Evolutionary conservation across 2,797 vertebrate genomes (phyloP), one percentile per base, ranked within the genome.

Genomic region (Takifugu ocellatus): DNA sequence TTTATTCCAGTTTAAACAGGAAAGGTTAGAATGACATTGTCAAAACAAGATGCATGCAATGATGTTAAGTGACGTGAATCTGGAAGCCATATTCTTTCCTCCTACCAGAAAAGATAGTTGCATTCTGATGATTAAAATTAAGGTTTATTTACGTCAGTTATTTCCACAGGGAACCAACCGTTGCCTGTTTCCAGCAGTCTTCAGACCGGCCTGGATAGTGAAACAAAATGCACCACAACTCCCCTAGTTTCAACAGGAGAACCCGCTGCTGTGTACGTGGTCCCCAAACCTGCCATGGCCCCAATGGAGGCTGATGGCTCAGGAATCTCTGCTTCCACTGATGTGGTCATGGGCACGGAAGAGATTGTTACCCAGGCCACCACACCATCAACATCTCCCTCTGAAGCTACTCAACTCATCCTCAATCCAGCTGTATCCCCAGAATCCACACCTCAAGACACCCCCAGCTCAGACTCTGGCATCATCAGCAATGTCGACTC

Each of bases 401-500:
- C 56, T 2, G 60, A 72, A 25, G 27, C 48, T 3, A 16, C 45
- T 0, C 55, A 45, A 4, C 24, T 75, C n/a, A 0, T 71, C 51
- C 45, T 72, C 42, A 59, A 66, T 39, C 25, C 72, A 0, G 59
- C 25, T 1, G 29, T 58, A 0, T 56, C 54, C 0, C 57, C 66
- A 0, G 66, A 5, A 5, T 68, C 29, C 0, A 2, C 16, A 0
- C 49, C 54, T 25, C 73, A 55, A 1, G 55, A 61, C 1, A 25
- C n/a, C 16, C 45, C 70, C 36, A 72, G 75, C 48, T 58, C 72
- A 0, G 58, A 69, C 31, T 74, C 54, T 17, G 63, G 56, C 45
- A 1, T 7, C 1, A 14, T 47, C 47, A 29, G 52, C 1, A 59
- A 45, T 10, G 52, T 43, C 0, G 51, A 55, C 46, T 6, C 24